Evolutionary conservation across 2,113 vertebrate genomes (phyloP), one percentile per base, ranked within the genome.

Genomic region (Apaloderma vittatum): DNA sequence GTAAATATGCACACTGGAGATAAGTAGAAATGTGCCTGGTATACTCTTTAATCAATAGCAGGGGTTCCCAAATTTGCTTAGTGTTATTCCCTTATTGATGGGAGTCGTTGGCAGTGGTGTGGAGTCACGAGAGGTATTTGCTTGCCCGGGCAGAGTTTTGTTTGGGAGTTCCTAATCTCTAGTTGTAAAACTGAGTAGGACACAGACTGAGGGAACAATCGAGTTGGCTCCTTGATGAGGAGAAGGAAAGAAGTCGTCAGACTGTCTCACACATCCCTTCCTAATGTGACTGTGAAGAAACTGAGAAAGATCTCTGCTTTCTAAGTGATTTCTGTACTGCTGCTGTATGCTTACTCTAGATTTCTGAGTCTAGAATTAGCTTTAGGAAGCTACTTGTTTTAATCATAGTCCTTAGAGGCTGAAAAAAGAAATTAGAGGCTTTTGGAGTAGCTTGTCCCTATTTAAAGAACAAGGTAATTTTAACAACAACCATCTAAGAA

Each of bases 341-440:
- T 94, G 29, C 68, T 85, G 78, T 78, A 40, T 46, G 30, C 49
- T 80, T 77, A 43, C 14, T 92, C 30, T 78, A 34, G 76, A 57
- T 55, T 84, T 86, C 43, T 48, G 11, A 89, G 61, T 81, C 83
- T 80, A 45, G 61, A 83, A 75, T 70, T 73, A 91, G 72, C 61
- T 94, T 78, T 93, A 74, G 66, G 57, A 94, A 91, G 70, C 48
- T 86, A 37, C 13, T 93, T 90, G 49, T 80, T 81, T 90, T 54
- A 51, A 36, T n/a, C 55, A 48, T 61, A 68, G 66, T 92, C 89
- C 61, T 90, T 72, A 74, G 55, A 91, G 59, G 48, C 63, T 87
- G 48, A 10, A 82, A 79, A 49, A 43, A 23, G 4, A 82, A 76
- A 34, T 5, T 12, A 80, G 79, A 89, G n/a, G 79, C 45, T 89